Evolutionary conservation across 2,113 vertebrate species (phyloP).

Genomic region (Xiphophorus hellerii): DNA sequence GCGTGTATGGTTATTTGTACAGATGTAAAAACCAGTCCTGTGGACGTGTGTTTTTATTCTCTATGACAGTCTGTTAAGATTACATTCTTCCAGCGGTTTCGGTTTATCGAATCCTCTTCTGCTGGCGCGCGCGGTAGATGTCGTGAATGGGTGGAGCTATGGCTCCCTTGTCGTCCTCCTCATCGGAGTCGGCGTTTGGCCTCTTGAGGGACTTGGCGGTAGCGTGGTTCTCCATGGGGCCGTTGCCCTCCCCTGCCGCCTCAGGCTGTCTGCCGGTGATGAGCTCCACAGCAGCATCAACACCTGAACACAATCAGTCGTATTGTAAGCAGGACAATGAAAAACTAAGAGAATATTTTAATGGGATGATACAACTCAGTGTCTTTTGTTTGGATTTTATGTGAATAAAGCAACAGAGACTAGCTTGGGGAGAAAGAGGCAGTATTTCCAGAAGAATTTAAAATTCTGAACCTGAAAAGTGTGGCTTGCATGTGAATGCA

Average conservation of each 20-base stretch:
- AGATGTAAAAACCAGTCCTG: constrained; percentile 26
- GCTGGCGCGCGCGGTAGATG: constrained; percentile 97
- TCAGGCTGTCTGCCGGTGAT: constrained; percentile 92
- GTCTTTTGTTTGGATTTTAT: no score
- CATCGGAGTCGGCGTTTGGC: constrained; percentile 94
- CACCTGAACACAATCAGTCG: constrained; percentile 75
- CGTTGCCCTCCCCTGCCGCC: constrained; percentile 88
- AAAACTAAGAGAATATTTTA: no score
- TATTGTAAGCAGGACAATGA: background rate
- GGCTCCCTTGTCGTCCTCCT: constrained; percentile 96
- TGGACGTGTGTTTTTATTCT: constrained; percentile 39
- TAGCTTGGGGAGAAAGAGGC: no score
- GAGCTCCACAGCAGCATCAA: constrained; percentile 93
- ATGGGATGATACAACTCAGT: no score
- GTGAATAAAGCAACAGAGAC: no score
- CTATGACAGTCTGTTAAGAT: constrained; percentile 31
- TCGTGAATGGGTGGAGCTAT: constrained; percentile 95
- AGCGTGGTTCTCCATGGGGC: constrained; percentile 90
- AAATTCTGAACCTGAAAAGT: no score
- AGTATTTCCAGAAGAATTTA: no score
- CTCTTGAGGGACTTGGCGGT: constrained; percentile 93
- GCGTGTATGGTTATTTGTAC: constrained; percentile 28
- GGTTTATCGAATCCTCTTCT: constrained; percentile 95
- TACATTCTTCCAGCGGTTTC: constrained; percentile 61
- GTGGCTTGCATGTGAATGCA: no score